Conservation (phyloP, 2,113 vertebrate genomes). For the Megaceryle maxima region DNA sequence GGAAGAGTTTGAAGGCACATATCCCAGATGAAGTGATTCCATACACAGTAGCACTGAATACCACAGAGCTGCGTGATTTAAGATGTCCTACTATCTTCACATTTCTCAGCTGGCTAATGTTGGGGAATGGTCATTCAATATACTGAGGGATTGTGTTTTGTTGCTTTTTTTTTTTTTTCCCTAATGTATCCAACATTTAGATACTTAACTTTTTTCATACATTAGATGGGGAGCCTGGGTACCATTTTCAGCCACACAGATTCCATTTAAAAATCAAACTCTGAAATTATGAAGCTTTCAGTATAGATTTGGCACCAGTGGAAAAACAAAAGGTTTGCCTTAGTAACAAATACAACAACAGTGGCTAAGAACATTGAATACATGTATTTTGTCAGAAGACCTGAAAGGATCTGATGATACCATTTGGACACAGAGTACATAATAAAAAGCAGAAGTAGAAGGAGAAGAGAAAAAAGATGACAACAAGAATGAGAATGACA, state of each 20-base stretch:
- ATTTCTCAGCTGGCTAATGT: background rate
- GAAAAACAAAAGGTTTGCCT: background rate
- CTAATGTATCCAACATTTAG: background rate
- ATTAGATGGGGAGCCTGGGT: background rate
- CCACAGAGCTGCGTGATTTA: background rate
- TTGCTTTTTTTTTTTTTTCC: background rate
- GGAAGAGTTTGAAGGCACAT: background rate
- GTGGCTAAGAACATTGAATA: background rate
- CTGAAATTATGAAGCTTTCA: background rate
- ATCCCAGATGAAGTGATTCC: background rate
- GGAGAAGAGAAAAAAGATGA: background rate
- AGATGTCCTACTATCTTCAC: background rate
- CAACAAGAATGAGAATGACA: background rate
- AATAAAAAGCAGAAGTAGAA: background rate
- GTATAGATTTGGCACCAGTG: background rate
- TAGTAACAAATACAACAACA: background rate
- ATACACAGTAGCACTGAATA: background rate
- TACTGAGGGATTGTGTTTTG: rapidly evolving
- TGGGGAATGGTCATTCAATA: background rate
- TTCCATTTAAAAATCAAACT: background rate
- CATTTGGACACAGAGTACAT: background rate
- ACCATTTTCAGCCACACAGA: background rate
- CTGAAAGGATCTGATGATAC: background rate
- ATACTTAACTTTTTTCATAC: background rate
- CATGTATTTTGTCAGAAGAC: background rate